phyloP scores from a whole-genome alignment of 1,140 invertebrate genomes.

The Lanistes nyassanus region DNA sequence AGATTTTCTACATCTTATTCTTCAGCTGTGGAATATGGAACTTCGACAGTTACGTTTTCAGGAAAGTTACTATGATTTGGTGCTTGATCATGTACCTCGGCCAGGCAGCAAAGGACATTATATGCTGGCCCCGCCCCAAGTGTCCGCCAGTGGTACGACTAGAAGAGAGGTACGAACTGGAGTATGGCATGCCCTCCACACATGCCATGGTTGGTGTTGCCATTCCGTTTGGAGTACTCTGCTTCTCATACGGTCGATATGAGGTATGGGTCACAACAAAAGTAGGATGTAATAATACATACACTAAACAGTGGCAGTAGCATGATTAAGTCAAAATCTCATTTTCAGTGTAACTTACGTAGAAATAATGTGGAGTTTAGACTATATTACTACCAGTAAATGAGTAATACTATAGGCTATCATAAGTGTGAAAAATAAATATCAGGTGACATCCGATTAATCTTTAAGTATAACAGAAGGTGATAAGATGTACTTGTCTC shows the following conservation, averaged over 20 bases:
- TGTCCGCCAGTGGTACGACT: constrained; percentile 83
- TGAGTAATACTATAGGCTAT: background rate
- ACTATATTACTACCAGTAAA: background rate
- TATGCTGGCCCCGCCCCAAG: constrained; percentile 78
- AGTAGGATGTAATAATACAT: background rate
- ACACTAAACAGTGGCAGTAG: background rate
- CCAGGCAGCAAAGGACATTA: constrained; percentile 87
- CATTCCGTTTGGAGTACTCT: constrained; percentile 84
- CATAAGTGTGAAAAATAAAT: background rate
- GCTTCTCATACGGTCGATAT: constrained; percentile 84
- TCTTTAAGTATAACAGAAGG: too few relatives aligned
- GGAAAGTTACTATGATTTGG: constrained; percentile 83
- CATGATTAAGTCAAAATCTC: background rate
- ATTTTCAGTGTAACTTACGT: background rate
- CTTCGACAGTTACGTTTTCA: constrained; percentile 67
- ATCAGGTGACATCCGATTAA: too few relatives aligned
- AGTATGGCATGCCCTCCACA: constrained; percentile 94
- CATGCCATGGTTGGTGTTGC: constrained; percentile 91
- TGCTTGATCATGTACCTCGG: constrained; percentile 78
- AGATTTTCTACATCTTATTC: constrained; percentile 87
- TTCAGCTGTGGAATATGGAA: constrained; percentile 95
- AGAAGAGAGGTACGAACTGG: constrained; percentile 84
- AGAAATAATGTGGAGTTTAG: background rate
- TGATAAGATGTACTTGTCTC: too few relatives aligned
- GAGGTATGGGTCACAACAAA: constrained; percentile 76